Evolutionary conservation across 2,113 vertebrate species (phyloP).

Genomic region (Urocolius indicus): DNA sequence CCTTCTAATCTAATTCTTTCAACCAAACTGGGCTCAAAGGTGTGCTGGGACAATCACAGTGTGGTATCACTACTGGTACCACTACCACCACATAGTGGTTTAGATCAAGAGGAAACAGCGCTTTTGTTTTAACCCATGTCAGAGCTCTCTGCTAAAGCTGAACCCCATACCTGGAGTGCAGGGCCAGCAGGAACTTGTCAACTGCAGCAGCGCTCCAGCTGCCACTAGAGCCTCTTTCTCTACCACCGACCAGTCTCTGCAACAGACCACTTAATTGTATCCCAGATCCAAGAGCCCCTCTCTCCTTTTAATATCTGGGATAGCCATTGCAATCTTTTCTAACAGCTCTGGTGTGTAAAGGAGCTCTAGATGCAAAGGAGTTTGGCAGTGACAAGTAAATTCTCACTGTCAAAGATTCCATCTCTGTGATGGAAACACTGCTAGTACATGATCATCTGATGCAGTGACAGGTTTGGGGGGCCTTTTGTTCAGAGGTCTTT

Average conservation of each 20-base stretch:
- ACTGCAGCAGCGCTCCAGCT: accelerated
- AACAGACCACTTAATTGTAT: background rate
- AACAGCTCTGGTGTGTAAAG: background rate
- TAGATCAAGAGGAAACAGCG: background rate
- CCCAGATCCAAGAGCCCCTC: background rate
- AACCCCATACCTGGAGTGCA: accelerated
- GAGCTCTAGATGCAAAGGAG: background rate
- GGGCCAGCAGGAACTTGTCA: accelerated
- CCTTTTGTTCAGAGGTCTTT: background rate
- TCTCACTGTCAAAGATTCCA: background rate
- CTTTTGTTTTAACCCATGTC: background rate
- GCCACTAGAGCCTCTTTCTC: background rate
- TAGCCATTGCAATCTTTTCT: background rate
- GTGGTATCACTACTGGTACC: background rate
- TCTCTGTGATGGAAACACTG: background rate
- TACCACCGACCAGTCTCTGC: background rate
- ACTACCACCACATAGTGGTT: background rate
- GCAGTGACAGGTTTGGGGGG: background rate
- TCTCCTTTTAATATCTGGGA: background rate
- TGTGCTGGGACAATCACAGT: background rate
- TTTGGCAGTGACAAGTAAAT: background rate
- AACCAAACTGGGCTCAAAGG: background rate
- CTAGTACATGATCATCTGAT: background rate
- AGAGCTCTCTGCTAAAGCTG: background rate
- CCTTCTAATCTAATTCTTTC: background rate